These are phyloP conservation scores for Beroe forskalii DNA, from an alignment of 37 sponge, comb jelly and placozoan species.

Conservation along the genomic window DNA sequence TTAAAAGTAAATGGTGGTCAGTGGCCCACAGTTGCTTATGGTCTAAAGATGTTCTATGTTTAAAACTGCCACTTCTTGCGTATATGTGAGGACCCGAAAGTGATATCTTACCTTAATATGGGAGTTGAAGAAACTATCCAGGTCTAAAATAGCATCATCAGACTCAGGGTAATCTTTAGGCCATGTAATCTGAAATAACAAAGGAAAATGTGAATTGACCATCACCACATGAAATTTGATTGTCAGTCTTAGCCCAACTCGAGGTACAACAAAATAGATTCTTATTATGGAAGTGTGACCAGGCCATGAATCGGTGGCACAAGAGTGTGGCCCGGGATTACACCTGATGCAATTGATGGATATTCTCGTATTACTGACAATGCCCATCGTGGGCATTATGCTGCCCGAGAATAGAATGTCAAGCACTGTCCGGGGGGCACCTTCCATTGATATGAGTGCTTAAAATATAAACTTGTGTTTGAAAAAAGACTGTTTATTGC, in stretches of 20 bases:
- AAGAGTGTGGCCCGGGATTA: background rate
- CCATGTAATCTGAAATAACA: conserved; percentile 44
- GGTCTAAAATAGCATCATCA: conserved; percentile 36
- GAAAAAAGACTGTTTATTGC: background rate
- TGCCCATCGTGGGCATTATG: background rate
- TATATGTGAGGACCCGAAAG: no score
- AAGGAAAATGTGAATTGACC: no score
- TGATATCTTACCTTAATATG: conserved; percentile 57
- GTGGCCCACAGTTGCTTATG: no score
- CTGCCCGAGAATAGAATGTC: background rate
- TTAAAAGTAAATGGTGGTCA: no score
- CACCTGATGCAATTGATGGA: background rate
- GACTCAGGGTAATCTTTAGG: conserved; percentile 63
- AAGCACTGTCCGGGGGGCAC: background rate
- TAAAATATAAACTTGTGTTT: background rate
- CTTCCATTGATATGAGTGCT: background rate
- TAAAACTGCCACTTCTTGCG: no score
- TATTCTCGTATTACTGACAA: background rate
- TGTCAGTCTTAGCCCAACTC: no score
- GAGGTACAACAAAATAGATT: no score
- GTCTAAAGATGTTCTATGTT: no score
- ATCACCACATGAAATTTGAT: no score
- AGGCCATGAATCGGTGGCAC: background rate
- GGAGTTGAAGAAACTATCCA: conserved; percentile 42
- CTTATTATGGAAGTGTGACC: no score